Evolutionary conservation across 2,797 vertebrate species (phyloP).

Genomic region (Vultur gryphus): DNA sequence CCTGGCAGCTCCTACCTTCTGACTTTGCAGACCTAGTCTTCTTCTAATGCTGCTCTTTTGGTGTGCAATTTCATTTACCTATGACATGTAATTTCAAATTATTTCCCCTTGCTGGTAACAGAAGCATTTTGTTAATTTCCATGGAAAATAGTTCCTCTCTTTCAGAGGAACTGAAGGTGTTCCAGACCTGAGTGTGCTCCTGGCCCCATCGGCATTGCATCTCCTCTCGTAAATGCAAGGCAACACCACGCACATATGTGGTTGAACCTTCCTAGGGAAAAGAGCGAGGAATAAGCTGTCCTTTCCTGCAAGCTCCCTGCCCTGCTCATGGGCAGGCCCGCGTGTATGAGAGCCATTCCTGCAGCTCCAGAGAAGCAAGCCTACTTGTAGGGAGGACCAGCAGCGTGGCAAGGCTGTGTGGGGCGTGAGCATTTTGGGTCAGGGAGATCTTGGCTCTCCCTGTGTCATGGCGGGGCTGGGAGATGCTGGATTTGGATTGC

Average conservation of each 20-base stretch:
- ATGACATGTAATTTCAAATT: rapidly evolving
- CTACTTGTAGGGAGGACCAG: neutral
- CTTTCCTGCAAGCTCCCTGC: neutral
- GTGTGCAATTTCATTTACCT: neutral
- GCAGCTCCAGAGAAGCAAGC: neutral
- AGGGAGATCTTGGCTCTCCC: neutral
- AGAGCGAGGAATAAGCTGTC: neutral
- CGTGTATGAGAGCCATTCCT: neutral
- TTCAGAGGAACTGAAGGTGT: neutral
- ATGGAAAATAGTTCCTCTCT: neutral
- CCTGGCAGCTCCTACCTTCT: neutral
- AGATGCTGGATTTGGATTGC: neutral
- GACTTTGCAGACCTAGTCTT: neutral
- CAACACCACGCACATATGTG: rapidly evolving
- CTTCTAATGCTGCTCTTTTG: neutral
- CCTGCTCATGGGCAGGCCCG: neutral
- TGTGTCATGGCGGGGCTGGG: neutral
- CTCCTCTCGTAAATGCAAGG: neutral
- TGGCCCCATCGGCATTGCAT: neutral
- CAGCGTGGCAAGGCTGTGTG: neutral
- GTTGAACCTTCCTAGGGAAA: neutral
- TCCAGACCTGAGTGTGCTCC: neutral
- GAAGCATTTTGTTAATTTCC: neutral
- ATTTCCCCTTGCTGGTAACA: neutral
- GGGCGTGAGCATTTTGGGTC: too few species aligned